A percentile compares a stretch with the other conserved stretches of the same genome.
Conservation (phyloP, 2,888 invertebrate species). For the Ennomos fuscantarius region DNA sequence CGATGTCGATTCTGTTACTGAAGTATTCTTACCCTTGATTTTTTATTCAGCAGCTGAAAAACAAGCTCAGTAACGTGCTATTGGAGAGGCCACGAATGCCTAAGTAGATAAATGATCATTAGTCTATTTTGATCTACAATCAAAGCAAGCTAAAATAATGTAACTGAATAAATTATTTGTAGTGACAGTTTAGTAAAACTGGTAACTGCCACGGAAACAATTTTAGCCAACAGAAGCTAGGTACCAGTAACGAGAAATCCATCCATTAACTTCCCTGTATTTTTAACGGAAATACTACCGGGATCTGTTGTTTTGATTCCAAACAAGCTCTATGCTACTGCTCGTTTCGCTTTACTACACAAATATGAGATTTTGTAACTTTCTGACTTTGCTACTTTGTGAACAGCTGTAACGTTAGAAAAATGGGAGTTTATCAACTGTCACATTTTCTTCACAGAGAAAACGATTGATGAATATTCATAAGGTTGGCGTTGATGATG, state of each 20-base stretch:
- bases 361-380: slow-evolving; percentile 34
- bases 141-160: too few relatives aligned
- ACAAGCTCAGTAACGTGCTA: too few relatives aligned
- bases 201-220: background rate
- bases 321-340: slow-evolving; percentile 34
- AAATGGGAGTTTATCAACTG: slow-evolving; percentile 1
- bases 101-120: too few relatives aligned
- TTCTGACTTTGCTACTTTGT: slow-evolving; percentile 24
- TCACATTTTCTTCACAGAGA: background rate
- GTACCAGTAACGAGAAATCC: background rate
- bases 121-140: too few relatives aligned
- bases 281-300: slow-evolving; percentile 27
- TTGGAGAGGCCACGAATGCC: too few relatives aligned
- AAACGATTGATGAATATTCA: too few relatives aligned
- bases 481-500: too few relatives aligned
- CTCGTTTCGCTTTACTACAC: slow-evolving; percentile 35
- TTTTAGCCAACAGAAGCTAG: background rate
- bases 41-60: too few relatives aligned
- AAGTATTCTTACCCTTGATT: too few relatives aligned
- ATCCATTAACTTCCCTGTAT: slow-evolving; percentile 2
- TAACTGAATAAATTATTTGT: too few relatives aligned
- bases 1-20: too few relatives aligned
- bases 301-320: slow-evolving; percentile 35
- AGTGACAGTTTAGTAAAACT: too few relatives aligned
- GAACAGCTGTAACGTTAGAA: background rate